Conservation (phyloP, 1,140 invertebrate species). For the Delia radicum region DNA sequence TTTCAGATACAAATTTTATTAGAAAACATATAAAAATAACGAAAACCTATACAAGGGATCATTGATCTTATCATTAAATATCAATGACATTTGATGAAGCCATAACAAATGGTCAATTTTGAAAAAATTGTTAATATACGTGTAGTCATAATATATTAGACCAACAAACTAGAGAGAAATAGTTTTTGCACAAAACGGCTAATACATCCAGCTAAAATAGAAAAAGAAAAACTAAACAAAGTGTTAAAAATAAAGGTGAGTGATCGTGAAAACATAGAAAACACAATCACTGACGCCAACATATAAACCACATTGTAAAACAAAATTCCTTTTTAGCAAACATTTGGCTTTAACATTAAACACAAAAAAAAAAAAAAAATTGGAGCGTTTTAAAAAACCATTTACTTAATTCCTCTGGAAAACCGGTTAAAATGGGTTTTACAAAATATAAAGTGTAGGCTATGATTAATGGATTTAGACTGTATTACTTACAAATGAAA, state of each 20-base stretch:
- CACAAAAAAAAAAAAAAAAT: background rate
- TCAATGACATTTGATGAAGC: constrained; percentile 19
- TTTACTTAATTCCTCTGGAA: background rate
- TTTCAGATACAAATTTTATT: background rate
- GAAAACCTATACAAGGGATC: constrained; percentile 3
- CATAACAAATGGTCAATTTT: constrained; percentile 8
- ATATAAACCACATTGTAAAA: background rate
- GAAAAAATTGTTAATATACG: background rate
- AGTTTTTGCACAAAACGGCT: too few relatives aligned
- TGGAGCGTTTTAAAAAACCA: background rate
- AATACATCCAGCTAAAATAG: background rate
- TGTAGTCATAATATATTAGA: background rate
- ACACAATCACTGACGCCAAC: background rate
- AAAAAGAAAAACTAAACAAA: background rate
- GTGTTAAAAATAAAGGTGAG: constrained; percentile 4
- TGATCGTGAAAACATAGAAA: background rate
- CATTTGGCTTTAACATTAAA: background rate
- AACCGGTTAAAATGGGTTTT: background rate
- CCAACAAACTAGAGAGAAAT: background rate
- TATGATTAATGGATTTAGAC: too few relatives aligned
- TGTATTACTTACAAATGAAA: too few relatives aligned
- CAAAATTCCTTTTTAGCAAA: background rate
- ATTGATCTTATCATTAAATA: constrained; percentile 15
- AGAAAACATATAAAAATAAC: background rate
- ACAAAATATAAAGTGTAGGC: too few relatives aligned